These are phyloP conservation scores for Brachypteracias leptosomus DNA, from an alignment of 2,113 vertebrate genomes.

Conservation along the genomic window DNA sequence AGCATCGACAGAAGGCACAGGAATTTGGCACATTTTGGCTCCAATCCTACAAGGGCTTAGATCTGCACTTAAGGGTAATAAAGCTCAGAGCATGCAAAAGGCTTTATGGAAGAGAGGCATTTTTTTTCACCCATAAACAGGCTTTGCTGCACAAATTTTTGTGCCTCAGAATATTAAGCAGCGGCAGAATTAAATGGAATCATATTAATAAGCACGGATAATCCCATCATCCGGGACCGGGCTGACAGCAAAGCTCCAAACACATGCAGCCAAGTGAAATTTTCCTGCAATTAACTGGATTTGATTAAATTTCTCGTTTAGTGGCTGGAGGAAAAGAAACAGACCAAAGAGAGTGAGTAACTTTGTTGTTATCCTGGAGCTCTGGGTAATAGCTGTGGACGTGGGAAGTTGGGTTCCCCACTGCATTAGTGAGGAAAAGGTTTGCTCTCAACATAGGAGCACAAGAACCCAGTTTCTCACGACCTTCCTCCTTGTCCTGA, in stretches of 20 bases:
- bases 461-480: neutral
- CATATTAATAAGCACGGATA: conserved; percentile 20
- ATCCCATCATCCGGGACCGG: neutral
- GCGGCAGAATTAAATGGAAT: neutral
- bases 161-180: neutral
- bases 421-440: neutral
- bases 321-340: conserved; percentile 3
- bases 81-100: neutral
- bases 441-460: neutral
- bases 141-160: neutral
- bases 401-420: neutral
- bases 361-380: neutral
- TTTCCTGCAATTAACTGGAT: conserved; percentile 26
- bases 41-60: neutral
- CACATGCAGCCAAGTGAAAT: neutral
- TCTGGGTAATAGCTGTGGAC: neutral
- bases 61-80: neutral
- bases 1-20: accelerated
- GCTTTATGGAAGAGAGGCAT: neutral
- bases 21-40: neutral
- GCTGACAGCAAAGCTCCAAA: conserved; percentile 6
- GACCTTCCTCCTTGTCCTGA: neutral
- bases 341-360: neutral
- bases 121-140: neutral
- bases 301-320: conserved; percentile 37